Conservation (phyloP, 2,113 vertebrate genomes). For the Rhea pennata region DNA sequence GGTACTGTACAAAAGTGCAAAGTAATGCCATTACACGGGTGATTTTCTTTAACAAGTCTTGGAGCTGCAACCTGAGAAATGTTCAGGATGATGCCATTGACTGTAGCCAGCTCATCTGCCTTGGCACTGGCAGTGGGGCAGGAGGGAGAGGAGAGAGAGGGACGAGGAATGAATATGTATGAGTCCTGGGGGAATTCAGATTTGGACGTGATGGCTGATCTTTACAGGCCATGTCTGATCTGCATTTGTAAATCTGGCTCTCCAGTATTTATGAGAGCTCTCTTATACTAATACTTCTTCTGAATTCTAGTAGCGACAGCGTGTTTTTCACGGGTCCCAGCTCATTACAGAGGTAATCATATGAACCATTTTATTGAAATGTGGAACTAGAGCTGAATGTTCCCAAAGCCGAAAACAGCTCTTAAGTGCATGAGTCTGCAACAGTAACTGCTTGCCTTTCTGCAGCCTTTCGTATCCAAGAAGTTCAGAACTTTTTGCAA, state of each 20-base stretch:
- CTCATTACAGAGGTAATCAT: slow-evolving; percentile 29
- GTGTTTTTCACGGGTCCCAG: not conserved
- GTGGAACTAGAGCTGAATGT: slow-evolving; percentile 24
- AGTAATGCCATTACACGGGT: slow-evolving; percentile 36
- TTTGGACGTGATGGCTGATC: not conserved
- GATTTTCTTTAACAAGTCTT: slow-evolving; percentile 38
- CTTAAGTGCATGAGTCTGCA: not conserved
- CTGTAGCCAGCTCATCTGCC: slow-evolving; percentile 41
- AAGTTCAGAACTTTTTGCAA: not conserved
- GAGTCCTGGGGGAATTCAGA: slow-evolving; percentile 23
- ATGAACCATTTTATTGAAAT: slow-evolving; percentile 10
- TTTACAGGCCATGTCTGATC: slow-evolving; percentile 13
- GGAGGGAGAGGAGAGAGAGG: not conserved
- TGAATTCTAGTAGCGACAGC: not conserved
- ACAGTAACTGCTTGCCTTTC: not conserved
- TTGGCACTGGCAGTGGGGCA: slow-evolving; percentile 5
- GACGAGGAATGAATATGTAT: slow-evolving; percentile 23
- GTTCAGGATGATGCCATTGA: slow-evolving; percentile 33
- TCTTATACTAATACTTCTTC: not conserved
- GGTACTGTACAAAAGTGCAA: slow-evolving; percentile 12
- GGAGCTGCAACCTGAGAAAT: not conserved
- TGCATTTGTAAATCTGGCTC: slow-evolving; percentile 7
- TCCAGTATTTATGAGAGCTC: not conserved
- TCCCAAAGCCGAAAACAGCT: not conserved
- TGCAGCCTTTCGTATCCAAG: not conserved